Evolutionary conservation across 2,797 vertebrate species (phyloP), one percentile per base, ranked within the genome.

Genomic region (Acanthopagrus latus): DNA sequence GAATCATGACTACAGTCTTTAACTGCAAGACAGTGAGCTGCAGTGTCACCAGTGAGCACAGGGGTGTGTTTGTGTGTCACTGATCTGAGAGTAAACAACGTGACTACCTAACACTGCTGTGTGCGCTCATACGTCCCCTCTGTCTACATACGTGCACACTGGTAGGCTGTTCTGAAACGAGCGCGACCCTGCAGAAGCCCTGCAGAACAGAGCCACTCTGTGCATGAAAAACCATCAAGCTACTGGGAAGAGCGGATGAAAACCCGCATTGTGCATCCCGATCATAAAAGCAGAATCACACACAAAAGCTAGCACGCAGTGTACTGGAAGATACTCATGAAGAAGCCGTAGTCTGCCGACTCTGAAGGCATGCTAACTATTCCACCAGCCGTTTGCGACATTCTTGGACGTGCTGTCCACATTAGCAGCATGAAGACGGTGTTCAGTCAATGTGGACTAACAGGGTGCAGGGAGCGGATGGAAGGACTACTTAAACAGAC

Each of bases 351-450:
- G 81, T 64, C 78, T 70, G 64, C 20, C 18, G 14, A 65, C 75
- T 74, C 66, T 71, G 16, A 76, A 91, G 90, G 90, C 90, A 94
- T 91, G 88, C 69, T 69, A 92, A 89, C 74, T 85, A 93, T 94
- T 94, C 88, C 85, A 86, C 84, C 92, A 88, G 84, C 79, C 80
- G 83, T 86, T 92, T 92, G 93, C 88, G 88, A 95, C 91, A 94
- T 94, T 94, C 91, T 90, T 81, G 55, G 67, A 91, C 68, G 59
- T 50, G 64, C 62, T 25, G 81, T 89, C 74, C 71, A 74, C 65
- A 84, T 56, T 11, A 78, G 84, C 80, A 73, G 67, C 20, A 43
- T n/a, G 43, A 65, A 71, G 64, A 63, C 71, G 69, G 73, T 46
- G 60, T 69, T 68, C 54, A 67, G 70, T 70, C 71, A 68, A 75